These are phyloP conservation scores for Zelostemma sp. DNA, from an alignment of 1,140 invertebrate species.

Conservation along the genomic window DNA sequence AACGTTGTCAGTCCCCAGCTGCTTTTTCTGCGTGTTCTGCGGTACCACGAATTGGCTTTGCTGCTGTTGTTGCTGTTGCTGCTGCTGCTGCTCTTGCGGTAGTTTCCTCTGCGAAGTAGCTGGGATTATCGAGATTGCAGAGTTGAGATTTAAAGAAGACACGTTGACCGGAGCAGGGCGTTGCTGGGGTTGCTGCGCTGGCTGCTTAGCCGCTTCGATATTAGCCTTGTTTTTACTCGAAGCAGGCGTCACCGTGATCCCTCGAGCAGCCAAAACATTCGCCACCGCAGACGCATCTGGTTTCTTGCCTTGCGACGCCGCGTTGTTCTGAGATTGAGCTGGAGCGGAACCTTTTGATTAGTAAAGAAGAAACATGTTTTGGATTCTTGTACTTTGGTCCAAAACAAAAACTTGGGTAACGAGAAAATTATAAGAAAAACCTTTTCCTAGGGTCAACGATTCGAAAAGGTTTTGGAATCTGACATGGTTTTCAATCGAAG, in stretches of 20 bases:
- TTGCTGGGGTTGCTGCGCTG: conserved; percentile 34
- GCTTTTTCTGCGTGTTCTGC: conserved; percentile 66
- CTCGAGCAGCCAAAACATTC: conserved; percentile 79
- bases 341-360: conserved; percentile 65
- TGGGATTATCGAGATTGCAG: conserved; percentile 80
- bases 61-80: conserved; percentile 60
- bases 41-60: conserved; percentile 67
- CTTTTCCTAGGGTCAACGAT: too few relatives aligned
- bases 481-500: conserved; percentile 23
- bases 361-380: conserved; percentile 53
- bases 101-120: conserved; percentile 65
- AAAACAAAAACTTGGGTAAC: conserved; percentile 2
- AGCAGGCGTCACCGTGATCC: conserved; percentile 80
- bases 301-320: conserved; percentile 64
- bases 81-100: conserved; percentile 60
- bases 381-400: not conserved
- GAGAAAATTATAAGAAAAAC: too few relatives aligned
- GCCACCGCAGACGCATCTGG: conserved; percentile 80
- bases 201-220: conserved; percentile 53
- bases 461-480: too few relatives aligned
- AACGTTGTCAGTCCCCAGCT: conserved; percentile 56
- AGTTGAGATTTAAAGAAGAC: conserved; percentile 76
- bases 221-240: conserved; percentile 60
- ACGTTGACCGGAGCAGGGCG: conserved; percentile 56
- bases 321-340: conserved; percentile 62